phyloP scores from a whole-genome alignment of 2,797 vertebrate species.

The Eulemur mongoz region DNA sequence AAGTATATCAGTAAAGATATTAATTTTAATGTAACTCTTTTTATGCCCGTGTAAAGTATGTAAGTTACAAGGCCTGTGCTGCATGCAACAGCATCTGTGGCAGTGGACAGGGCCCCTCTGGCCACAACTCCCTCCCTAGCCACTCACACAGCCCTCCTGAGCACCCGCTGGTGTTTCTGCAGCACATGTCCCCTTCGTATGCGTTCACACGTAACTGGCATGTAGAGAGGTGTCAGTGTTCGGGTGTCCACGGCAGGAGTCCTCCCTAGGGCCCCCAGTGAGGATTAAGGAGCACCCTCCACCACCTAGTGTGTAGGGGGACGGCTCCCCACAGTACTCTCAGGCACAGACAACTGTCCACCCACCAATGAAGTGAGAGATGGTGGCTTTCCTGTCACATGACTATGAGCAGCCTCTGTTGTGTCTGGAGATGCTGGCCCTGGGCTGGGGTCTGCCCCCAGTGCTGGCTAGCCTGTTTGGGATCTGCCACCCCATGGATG shows the following conservation, averaged over 20 bases:
- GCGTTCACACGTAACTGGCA: conserved; percentile 12
- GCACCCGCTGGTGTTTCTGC: conserved; percentile 39
- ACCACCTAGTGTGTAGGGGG: not conserved
- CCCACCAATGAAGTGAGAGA: not conserved
- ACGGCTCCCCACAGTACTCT: conserved; percentile 37
- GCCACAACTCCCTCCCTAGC: not conserved
- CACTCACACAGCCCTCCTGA: conserved; percentile 10
- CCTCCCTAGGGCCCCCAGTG: not conserved
- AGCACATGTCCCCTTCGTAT: conserved; percentile 51
- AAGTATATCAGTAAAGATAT: conserved; percentile 90
- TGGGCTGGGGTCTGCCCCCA: not conserved
- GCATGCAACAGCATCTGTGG: conserved; percentile 80
- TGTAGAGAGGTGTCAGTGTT: not conserved
- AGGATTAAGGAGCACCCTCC: not conserved
- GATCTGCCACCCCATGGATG: not conserved
- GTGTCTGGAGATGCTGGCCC: not conserved
- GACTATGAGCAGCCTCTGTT: not conserved
- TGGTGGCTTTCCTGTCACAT: not conserved
- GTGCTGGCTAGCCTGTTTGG: not conserved
- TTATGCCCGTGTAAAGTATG: conserved; percentile 91
- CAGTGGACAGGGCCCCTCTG: not conserved
- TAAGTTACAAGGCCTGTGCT: conserved; percentile 90
- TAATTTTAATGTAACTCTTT: conserved; percentile 91
- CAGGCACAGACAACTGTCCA: not conserved
- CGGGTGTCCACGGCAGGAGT: not conserved